Evolutionary conservation across 1,140 invertebrate genomes (phyloP).

Genomic region (Oppia nitens): DNA sequence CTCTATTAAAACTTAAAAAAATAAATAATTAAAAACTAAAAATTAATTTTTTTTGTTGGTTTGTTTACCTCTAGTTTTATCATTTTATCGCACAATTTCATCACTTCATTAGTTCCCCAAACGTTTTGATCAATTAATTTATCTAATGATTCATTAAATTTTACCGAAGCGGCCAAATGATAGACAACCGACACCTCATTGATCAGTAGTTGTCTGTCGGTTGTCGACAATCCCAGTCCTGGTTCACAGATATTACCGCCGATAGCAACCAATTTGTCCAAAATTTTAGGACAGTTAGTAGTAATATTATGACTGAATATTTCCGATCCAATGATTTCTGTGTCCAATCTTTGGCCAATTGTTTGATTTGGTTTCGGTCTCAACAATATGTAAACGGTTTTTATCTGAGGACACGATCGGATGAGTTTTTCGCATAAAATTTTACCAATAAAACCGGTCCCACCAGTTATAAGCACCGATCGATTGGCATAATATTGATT

Average conservation of each 20-base stretch:
- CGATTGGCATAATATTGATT: too few relatives aligned
- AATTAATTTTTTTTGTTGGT: too few relatives aligned
- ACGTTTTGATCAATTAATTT: too few relatives aligned
- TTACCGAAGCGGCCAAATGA: constrained; percentile 90
- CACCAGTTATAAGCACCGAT: too few relatives aligned
- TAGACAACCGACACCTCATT: constrained; percentile 75
- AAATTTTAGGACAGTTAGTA: too few relatives aligned
- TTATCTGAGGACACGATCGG: constrained; percentile 30
- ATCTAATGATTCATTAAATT: constrained; percentile 93
- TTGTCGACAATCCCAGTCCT: constrained; percentile 61
- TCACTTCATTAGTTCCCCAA: too few relatives aligned
- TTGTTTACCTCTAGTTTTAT: too few relatives aligned
- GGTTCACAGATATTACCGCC: constrained; percentile 75
- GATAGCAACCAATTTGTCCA: constrained; percentile 74
- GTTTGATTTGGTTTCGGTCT: constrained; percentile 28
- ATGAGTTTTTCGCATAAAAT: constrained; percentile 36
- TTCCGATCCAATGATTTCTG: constrained; percentile 21
- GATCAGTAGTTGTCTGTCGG: constrained; percentile 49
- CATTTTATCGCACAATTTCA: too few relatives aligned
- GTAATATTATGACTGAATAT: constrained; percentile 5
- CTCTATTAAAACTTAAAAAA: too few relatives aligned
- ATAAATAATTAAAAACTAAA: too few relatives aligned
- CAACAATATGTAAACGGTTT: constrained; percentile 30
- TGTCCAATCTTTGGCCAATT: constrained; percentile 24
- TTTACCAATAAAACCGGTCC: too few relatives aligned